These are phyloP conservation scores for Pristionchus japonicus DNA, from an alignment of 2,888 invertebrate species.

Conservation along the genomic window DNA sequence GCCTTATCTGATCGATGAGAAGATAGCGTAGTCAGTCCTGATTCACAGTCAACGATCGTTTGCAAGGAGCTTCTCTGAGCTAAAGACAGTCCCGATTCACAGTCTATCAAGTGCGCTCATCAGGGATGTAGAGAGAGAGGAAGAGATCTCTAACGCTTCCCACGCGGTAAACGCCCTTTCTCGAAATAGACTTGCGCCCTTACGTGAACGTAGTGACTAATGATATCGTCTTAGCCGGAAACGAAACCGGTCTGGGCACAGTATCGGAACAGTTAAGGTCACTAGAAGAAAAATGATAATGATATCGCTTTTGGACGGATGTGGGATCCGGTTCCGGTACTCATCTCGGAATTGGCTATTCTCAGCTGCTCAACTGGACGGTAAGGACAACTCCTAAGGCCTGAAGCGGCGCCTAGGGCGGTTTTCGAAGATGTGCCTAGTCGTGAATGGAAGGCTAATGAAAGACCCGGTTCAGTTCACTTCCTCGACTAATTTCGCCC, in stretches of 20 bases:
- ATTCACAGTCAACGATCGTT: too few relatives aligned
- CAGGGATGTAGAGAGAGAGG: not conserved
- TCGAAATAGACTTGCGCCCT: not conserved
- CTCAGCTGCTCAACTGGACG: not conserved
- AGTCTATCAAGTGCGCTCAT: too few relatives aligned
- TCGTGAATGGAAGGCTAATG: not conserved
- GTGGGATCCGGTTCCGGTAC: not conserved
- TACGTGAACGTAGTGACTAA: not conserved
- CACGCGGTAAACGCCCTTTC: slow-evolving; percentile 2
- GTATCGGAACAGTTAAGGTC: too few relatives aligned
- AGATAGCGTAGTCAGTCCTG: too few relatives aligned
- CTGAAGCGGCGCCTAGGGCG: not conserved
- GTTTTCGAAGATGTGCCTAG: not conserved
- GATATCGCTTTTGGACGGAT: too few relatives aligned
- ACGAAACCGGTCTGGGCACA: too few relatives aligned
- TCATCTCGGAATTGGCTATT: not conserved
- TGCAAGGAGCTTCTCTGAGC: too few relatives aligned
- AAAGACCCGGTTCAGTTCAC: not conserved
- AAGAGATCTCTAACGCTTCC: too few relatives aligned
- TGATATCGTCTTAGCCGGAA: not conserved
- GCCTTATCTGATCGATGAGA: too few relatives aligned
- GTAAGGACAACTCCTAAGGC: not conserved
- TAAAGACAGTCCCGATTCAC: too few relatives aligned
- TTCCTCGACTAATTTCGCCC: not conserved
- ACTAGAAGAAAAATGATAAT: too few relatives aligned